Percentiles rank a stretch among this genome's conserved stretches.
phyloP scores from a whole-genome alignment of 2,113 vertebrate genomes.

The Aythya baeri region DNA sequence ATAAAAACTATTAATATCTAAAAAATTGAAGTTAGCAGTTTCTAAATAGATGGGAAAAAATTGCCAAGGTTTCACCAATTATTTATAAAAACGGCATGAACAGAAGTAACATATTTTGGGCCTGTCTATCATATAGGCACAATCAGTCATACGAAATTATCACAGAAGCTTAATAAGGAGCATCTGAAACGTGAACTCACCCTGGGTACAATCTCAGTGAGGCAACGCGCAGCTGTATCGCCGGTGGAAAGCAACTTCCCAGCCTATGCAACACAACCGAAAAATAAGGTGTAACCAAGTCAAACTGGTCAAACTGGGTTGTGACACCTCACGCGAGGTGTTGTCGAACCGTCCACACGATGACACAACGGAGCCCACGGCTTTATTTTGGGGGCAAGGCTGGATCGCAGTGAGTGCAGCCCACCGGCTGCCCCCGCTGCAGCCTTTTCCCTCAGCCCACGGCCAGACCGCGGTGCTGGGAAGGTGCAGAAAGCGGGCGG shows the following conservation, averaged over 20 bases:
- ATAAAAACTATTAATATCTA: background rate
- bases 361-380: rapidly evolving
- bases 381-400: rapidly evolving
- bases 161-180: background rate
- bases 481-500: rapidly evolving
- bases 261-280: constrained; percentile 70
- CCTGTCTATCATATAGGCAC: background rate
- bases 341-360: background rate
- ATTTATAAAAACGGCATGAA: background rate
- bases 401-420: rapidly evolving
- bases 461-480: background rate
- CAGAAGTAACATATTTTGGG: background rate
- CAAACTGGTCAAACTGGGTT: background rate
- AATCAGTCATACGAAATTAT: background rate
- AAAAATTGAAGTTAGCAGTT: background rate
- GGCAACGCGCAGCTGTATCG: constrained; percentile 65
- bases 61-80: background rate
- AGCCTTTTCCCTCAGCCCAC: background rate
- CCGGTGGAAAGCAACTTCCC: constrained; percentile 76
- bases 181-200: constrained; percentile 61
- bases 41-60: background rate
- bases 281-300: background rate
- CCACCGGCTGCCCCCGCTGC: background rate
- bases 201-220: constrained; percentile 76
- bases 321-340: background rate